Conservation (phyloP, 2,113 vertebrate species). For the Paramormyrops kingsleyae region DNA sequence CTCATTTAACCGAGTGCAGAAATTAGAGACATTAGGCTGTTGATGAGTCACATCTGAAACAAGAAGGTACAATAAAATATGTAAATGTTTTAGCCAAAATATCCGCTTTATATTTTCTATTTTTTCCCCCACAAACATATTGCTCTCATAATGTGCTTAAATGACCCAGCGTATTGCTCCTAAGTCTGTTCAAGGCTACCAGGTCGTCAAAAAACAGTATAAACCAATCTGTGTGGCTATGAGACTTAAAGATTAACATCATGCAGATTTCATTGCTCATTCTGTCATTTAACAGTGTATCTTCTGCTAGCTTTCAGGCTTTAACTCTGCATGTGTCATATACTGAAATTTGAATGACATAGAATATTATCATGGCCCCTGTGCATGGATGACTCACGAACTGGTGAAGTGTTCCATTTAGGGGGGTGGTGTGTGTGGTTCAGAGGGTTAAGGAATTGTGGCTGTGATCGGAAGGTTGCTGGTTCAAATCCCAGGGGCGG, state of each 20-base stretch:
- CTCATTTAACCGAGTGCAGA: slow-evolving; percentile 47
- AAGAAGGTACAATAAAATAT: neutral
- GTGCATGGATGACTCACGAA: neutral
- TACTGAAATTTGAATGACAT: neutral
- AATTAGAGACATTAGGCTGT: slow-evolving; percentile 19
- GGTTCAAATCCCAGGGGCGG: neutral
- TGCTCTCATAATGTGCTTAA: neutral
- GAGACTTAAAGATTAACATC: neutral
- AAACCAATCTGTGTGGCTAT: neutral
- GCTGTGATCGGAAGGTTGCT: neutral
- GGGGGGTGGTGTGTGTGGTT: neutral
- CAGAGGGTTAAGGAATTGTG: neutral
- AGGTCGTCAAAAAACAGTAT: neutral
- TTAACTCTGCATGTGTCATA: neutral
- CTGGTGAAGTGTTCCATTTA: neutral
- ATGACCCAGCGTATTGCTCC: neutral
- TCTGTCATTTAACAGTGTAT: neutral
- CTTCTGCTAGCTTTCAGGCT: neutral
- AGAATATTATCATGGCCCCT: neutral
- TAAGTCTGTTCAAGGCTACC: neutral
- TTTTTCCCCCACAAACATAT: neutral
- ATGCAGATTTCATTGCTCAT: neutral
- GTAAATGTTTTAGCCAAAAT: slow-evolving; percentile 1
- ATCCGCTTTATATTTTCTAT: neutral
- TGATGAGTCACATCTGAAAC: neutral